Evolutionary conservation across 1,140 invertebrate genomes (phyloP), one percentile per base, ranked within the genome.

Genomic region (Brachystomella parvula): DNA sequence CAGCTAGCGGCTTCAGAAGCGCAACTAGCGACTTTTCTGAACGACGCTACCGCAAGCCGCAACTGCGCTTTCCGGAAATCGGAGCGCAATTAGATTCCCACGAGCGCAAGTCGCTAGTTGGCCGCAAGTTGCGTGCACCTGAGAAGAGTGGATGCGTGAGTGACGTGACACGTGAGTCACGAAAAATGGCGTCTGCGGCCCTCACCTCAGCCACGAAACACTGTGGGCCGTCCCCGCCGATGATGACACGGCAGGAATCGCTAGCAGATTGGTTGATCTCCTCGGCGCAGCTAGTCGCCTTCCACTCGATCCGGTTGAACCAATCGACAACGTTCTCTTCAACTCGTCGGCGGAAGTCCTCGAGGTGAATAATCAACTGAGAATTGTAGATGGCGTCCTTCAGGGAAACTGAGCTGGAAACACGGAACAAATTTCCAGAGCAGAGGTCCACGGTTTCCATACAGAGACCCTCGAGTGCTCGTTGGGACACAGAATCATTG

Each of bases 361-460:
- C 69, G 47, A 71, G 56, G 9, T 63, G 26, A 2, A 73, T 17
- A 24, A 70, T 39, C 33, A 73, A 44, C 35, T 71, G 65, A 39
- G 62, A 28, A 6, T 68, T 33, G 30, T 65, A 60, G 26, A 70
- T 30, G 35, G 57, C 39, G 62, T 63, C 61, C 21, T 47, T 30
- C 0, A 67, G 65, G 32, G 61, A 57, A 32, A 57, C 32, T 3
- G 47, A 56, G 3, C 58, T n/a, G 19, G 47, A 57, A 30, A 68
- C 47, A 31, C 66, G 69, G 57, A 58, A 66, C 15, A 73, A 47
- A 28, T 49, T 30, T 3, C 61, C 53, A 21, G 72, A 69, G 24
- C 67, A 69, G 30, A 69, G 35, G 44, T 73, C 72, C 6, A 63
- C 47, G 15, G 67, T 56, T 67, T 73, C 72, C 72, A 73, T 73